A percentile compares a stretch with the other conserved stretches of the same genome.
Conservation (phyloP, 1,140 invertebrate genomes). For the Hylyphantes graminicola region DNA sequence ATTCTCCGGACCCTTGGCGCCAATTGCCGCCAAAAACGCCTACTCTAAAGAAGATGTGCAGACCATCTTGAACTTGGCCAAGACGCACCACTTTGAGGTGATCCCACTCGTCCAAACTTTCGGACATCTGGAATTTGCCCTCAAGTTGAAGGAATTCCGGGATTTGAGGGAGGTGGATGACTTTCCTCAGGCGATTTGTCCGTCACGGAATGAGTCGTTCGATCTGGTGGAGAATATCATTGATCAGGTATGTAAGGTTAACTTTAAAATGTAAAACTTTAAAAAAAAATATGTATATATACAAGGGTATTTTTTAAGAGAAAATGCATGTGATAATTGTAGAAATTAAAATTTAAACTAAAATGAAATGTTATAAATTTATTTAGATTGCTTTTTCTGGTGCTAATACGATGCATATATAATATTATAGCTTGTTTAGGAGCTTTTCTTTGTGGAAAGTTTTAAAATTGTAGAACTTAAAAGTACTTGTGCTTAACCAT, state of each 20-base stretch:
- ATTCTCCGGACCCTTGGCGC: conserved; percentile 77
- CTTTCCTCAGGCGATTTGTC: conserved; percentile 86
- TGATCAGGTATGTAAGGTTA: conserved; percentile 65
- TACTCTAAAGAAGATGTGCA: conserved; percentile 79
- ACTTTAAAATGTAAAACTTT: too few species aligned
- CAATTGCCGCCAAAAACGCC: conserved; percentile 79
- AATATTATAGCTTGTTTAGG: too few species aligned
- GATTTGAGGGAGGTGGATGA: conserved; percentile 81
- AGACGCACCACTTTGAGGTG: conserved; percentile 78
- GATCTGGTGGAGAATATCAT: conserved; percentile 82
- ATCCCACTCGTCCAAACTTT: conserved; percentile 96
- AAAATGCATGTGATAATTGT: too few species aligned
- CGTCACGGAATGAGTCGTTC: conserved; percentile 79
- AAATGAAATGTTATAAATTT: too few species aligned
- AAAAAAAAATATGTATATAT: too few species aligned
- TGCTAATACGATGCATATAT: too few species aligned
- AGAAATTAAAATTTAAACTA: too few species aligned
- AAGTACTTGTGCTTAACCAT: too few species aligned
- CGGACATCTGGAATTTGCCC: conserved; percentile 91
- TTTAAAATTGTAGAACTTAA: too few species aligned
- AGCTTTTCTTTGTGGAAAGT: too few species aligned
- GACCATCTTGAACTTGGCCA: conserved; percentile 75
- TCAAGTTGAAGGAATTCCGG: conserved; percentile 83
- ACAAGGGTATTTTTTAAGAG: too few species aligned
- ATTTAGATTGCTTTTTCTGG: too few species aligned